Evolutionary conservation across 2,888 invertebrate genomes (phyloP).

Genomic region (Eupithecia abbreviata): DNA sequence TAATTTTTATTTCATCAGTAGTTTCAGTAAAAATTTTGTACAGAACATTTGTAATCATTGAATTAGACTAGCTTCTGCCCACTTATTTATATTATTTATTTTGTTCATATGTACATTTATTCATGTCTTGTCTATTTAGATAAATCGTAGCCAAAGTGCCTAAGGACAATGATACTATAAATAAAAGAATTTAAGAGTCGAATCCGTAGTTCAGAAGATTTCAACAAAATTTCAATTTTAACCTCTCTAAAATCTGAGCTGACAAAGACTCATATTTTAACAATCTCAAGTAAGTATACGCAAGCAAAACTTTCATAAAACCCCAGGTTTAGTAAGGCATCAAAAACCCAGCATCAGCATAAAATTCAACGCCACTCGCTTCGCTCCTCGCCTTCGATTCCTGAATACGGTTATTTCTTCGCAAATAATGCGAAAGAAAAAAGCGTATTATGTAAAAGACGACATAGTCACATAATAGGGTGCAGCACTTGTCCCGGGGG

Average conservation of each 20-base stretch:
- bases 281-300: not conserved
- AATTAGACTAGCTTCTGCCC: not conserved
- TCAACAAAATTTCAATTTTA: not conserved
- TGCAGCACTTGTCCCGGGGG: constrained; percentile 51
- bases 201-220: not conserved
- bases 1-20: not conserved
- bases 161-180: not conserved
- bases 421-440: constrained; percentile 39
- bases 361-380: constrained; percentile 6
- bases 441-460: constrained; percentile 47
- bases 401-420: constrained; percentile 31
- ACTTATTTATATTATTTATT: not conserved
- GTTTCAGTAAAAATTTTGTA: not conserved
- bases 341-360: constrained; percentile 18
- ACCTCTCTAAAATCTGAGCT: not conserved
- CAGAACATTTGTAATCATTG: not conserved
- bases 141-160: not conserved
- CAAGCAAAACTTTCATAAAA: constrained; percentile 9
- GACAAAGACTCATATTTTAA: constrained; percentile 7
- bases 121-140: not conserved
- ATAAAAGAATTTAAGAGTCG: not conserved
- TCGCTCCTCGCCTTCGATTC: constrained; percentile 8
- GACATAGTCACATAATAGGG: constrained; percentile 60
- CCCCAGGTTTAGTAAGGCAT: not conserved
- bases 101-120: not conserved